Conservation (phyloP, 1,140 invertebrate genomes). For the Saxidomus purpurata region DNA sequence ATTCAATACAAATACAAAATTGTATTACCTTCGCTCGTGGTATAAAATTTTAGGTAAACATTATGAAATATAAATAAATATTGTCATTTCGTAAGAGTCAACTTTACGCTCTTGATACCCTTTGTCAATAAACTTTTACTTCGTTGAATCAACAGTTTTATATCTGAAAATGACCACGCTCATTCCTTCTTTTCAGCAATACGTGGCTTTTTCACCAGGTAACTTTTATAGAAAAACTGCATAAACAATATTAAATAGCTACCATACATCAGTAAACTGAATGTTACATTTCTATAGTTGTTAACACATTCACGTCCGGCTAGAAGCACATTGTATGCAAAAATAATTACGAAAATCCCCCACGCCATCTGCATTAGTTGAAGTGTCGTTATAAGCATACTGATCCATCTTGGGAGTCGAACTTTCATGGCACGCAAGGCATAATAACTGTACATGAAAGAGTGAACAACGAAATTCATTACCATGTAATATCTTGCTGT, state of each 20-base stretch:
- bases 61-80: no score
- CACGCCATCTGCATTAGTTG: conserved; percentile 98
- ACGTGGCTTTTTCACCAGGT: conserved; percentile 75
- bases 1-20: no score
- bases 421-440: conserved; percentile 95
- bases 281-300: conserved; percentile 94
- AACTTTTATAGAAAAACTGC: conserved; percentile 87
- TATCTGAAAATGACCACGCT: no score
- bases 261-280: conserved; percentile 97
- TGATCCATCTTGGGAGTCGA: conserved; percentile 93
- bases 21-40: no score
- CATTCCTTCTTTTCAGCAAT: background rate
- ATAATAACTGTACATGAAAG: conserved; percentile 99
- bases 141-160: no score
- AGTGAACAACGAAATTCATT: conserved; percentile 99
- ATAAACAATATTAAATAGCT: conserved; percentile 87
- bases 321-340: conserved; percentile 89
- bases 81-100: no score
- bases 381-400: conserved; percentile 96
- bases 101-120: no score
- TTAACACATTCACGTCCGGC: conserved; percentile 93
- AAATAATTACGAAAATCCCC: conserved; percentile 96
- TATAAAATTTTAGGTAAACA: no score
- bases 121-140: no score
- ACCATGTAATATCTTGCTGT: conserved; percentile 97